Evolutionary conservation across 2,888 invertebrate species (phyloP).

Genomic region (Sussaba pulchella): DNA sequence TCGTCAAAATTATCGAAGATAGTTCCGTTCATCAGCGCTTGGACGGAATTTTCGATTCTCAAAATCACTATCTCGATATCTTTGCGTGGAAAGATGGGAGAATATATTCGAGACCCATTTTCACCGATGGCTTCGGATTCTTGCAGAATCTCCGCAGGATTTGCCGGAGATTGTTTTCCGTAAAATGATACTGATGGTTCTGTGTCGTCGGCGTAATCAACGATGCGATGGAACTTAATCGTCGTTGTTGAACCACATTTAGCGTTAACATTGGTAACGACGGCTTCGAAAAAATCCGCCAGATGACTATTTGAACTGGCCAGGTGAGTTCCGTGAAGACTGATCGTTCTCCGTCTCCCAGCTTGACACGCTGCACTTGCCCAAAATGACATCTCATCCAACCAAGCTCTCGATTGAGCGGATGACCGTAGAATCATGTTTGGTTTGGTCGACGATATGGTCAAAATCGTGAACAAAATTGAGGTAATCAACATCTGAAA

Average conservation of each 20-base stretch:
- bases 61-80: conserved; percentile 52
- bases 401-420: background rate
- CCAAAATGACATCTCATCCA: conserved; percentile 50
- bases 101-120: background rate
- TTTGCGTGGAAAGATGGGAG: conserved; percentile 37
- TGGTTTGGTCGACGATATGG: background rate
- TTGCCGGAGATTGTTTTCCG: conserved; percentile 5
- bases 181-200: background rate
- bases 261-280: conserved; percentile 36
- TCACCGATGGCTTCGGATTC: background rate
- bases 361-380: conserved; percentile 38
- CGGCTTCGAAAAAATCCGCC: conserved; percentile 43
- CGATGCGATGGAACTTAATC: conserved; percentile 5
- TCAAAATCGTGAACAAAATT: conserved; percentile 14
- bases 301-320: conserved; percentile 26
- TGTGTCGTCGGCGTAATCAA: background rate
- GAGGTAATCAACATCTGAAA: conserved; percentile 31
- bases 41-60: conserved; percentile 40
- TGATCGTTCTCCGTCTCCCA: conserved; percentile 39
- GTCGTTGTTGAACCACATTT: conserved; percentile 37
- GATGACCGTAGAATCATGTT: background rate
- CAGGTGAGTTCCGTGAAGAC: conserved; percentile 36
- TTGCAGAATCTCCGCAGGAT: conserved; percentile 12
- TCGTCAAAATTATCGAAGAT: conserved; percentile 57
- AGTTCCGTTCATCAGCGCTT: conserved; percentile 40